Percentiles rank a stretch among this genome's conserved stretches.
Evolutionary conservation across 2,888 invertebrate genomes (phyloP).

Genomic region (Elysia crispata): DNA sequence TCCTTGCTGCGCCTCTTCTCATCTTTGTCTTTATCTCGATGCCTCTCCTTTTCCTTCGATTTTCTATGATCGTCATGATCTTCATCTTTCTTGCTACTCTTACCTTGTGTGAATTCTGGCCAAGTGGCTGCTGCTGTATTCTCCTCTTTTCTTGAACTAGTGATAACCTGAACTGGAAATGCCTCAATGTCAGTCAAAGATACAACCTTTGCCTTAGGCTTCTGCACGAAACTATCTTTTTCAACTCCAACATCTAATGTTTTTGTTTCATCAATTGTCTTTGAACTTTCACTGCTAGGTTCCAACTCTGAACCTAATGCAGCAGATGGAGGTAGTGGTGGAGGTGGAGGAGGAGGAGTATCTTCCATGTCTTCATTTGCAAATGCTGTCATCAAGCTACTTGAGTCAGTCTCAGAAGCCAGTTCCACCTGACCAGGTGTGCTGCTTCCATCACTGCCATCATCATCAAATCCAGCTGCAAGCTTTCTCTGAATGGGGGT

Average conservation of each 20-base stretch:
- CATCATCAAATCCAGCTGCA: constrained; percentile 44
- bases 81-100: constrained; percentile 38
- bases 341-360: neutral
- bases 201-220: neutral
- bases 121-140: constrained; percentile 40
- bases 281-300: no score
- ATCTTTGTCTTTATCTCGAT: constrained; percentile 14
- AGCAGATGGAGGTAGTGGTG: neutral
- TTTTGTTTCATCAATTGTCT: neutral
- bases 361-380: constrained; percentile 25
- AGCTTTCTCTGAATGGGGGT: constrained; percentile 30
- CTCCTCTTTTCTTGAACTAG: constrained; percentile 48
- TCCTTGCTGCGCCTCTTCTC: constrained; percentile 1
- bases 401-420: neutral
- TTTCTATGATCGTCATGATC: constrained; percentile 19
- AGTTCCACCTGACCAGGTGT: neutral
- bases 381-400: constrained; percentile 11
- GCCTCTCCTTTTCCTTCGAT: neutral
- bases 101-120: constrained; percentile 49
- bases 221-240: neutral
- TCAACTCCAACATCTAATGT: neutral
- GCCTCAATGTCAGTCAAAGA: constrained; percentile 32
- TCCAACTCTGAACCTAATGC: neutral
- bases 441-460: constrained; percentile 37
- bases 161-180: constrained; percentile 51